Evolutionary conservation across 1,140 invertebrate genomes (phyloP).

Genomic region (Anadara kagoshimensis): DNA sequence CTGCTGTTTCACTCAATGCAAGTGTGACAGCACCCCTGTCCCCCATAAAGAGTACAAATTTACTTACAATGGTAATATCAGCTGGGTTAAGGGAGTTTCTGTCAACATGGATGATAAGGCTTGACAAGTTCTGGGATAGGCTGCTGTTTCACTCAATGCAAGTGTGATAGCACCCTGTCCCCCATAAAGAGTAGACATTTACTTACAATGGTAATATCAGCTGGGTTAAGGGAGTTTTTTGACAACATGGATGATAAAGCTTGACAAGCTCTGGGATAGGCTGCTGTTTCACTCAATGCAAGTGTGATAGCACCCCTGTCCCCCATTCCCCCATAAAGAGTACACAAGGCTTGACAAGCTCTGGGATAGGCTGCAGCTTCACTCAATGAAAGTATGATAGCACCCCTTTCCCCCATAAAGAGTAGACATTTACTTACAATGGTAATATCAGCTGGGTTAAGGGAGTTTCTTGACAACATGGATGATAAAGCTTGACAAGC

Average conservation of each 20-base stretch:
- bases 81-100: slow-evolving; percentile 96
- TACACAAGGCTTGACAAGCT: slow-evolving; percentile 96
- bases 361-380: slow-evolving; percentile 91
- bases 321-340: no score
- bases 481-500: no score
- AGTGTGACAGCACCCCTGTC: slow-evolving; percentile 91
- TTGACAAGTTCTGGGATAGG: slow-evolving; percentile 91
- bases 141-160: slow-evolving; percentile 92
- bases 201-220: slow-evolving; percentile 90
- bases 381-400: slow-evolving; percentile 95
- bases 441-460: no score
- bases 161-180: slow-evolving; percentile 90
- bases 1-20: slow-evolving; percentile 92
- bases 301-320: slow-evolving; percentile 97
- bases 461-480: no score
- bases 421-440: no score
- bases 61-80: slow-evolving; percentile 88
- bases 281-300: slow-evolving; percentile 92
- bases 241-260: slow-evolving; percentile 97
- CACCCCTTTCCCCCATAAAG: no score
- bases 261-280: slow-evolving; percentile 91
- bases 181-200: neutral
- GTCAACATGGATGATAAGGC: slow-evolving; percentile 97
- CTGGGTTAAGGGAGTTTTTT: slow-evolving; percentile 95
- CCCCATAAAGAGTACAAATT: neutral